phyloP scores from a whole-genome alignment of 2,797 vertebrate species.

The Numenius phaeopus region DNA sequence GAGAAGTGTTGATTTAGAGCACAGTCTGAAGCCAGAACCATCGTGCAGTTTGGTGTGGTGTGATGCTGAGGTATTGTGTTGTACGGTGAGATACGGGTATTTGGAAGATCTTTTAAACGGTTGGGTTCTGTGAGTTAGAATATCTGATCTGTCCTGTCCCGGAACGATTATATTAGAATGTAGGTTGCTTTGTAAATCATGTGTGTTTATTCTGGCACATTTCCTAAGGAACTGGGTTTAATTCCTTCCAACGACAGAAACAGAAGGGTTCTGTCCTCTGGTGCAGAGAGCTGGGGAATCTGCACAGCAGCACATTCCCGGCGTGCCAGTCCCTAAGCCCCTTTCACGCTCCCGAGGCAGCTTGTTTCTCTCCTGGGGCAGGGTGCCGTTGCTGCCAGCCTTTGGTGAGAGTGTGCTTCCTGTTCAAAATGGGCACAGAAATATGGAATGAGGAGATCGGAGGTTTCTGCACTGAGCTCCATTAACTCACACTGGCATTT shows the following conservation, averaged over 20 bases:
- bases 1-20: neutral
- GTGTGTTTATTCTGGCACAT: slow-evolving; percentile 37
- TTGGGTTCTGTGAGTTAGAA: neutral
- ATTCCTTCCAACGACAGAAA: slow-evolving; percentile 31
- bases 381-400: neutral
- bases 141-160: neutral
- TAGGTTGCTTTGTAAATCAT: slow-evolving; percentile 3
- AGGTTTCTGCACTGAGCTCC: neutral
- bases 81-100: neutral
- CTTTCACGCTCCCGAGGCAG: neutral
- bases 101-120: neutral
- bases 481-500: neutral
- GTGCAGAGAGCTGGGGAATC: neutral
- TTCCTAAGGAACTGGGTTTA: slow-evolving; percentile 30
- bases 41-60: neutral
- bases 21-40: neutral
- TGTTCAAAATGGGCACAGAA: neutral
- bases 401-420: neutral
- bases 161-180: neutral
- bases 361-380: neutral
- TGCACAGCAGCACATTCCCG: slow-evolving; percentile 26
- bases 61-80: neutral
- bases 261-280: neutral
- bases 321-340: neutral
- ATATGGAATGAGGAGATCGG: neutral